Conservation (phyloP, 1,140 invertebrate species). For the Lanistes nyassanus region DNA sequence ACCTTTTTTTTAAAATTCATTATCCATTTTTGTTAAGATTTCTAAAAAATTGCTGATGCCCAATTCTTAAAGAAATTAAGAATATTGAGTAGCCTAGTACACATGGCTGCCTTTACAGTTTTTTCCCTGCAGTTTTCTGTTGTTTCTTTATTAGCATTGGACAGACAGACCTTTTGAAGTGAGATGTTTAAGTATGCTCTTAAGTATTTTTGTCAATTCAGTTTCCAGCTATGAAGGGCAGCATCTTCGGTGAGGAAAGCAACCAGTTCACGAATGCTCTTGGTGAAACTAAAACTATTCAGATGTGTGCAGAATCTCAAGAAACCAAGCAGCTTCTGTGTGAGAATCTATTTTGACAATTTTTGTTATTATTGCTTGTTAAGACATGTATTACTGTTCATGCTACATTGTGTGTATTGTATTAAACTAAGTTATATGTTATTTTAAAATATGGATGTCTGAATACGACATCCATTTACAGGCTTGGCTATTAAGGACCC, state of each 20-base stretch:
- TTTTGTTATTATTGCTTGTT: neutral
- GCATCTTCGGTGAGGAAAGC: conserved; percentile 88
- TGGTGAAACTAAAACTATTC: conserved; percentile 69
- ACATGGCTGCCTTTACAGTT: too few relatives aligned
- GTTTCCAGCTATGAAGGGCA: conserved; percentile 79
- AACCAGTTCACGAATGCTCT: conserved; percentile 81
- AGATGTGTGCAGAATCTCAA: neutral
- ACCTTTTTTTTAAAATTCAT: too few relatives aligned
- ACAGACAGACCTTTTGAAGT: neutral
- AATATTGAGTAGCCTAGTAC: too few relatives aligned
- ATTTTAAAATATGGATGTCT: too few relatives aligned
- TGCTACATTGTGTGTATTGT: too few relatives aligned
- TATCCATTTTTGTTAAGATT: too few relatives aligned
- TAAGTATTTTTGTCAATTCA: conserved; percentile 54
- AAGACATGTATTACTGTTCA: neutral
- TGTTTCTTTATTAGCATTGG: neutral
- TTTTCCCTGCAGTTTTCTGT: neutral
- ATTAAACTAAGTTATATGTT: too few relatives aligned
- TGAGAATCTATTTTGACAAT: neutral
- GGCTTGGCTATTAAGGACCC: too few relatives aligned
- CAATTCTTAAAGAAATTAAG: too few relatives aligned
- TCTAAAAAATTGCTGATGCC: too few relatives aligned
- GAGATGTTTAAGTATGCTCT: neutral
- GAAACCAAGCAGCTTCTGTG: conserved; percentile 16
- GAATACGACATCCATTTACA: too few relatives aligned